Conservation (phyloP, 2,888 invertebrate genomes). For the Patella pellucida region DNA sequence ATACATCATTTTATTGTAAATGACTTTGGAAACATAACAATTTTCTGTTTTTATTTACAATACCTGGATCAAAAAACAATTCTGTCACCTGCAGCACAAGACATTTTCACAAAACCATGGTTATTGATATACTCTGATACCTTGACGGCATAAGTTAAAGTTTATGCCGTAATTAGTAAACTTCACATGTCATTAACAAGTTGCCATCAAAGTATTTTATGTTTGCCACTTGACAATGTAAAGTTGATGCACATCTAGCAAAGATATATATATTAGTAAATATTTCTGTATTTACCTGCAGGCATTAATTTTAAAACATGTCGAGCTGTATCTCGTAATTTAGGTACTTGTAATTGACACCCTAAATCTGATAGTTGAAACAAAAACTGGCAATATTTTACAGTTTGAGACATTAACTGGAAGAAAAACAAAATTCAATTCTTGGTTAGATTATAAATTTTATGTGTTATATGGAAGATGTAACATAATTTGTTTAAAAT, state of each 20-base stretch:
- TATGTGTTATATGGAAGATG: no score
- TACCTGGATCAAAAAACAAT: no score
- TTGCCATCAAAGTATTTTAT: neutral
- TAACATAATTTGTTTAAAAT: no score
- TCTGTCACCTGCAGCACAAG: no score
- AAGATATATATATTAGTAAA: neutral
- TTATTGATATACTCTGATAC: no score
- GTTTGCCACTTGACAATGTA: neutral
- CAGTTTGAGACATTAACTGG: constrained; percentile 87
- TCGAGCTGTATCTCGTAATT: constrained; percentile 87
- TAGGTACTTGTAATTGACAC: constrained; percentile 83
- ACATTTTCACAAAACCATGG: no score
- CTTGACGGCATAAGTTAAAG: no score
- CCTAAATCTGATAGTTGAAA: constrained; percentile 89
- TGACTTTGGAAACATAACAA: no score
- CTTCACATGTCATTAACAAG: no score
- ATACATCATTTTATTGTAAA: no score
- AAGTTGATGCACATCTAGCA: neutral
- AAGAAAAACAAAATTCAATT: constrained; percentile 39
- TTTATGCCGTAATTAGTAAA: no score
- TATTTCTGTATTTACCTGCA: constrained; percentile 73
- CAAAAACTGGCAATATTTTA: constrained; percentile 73
- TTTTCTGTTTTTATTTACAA: no score
- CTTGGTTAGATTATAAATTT: neutral
- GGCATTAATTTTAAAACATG: constrained; percentile 85